Evolutionary conservation across 2,113 vertebrate genomes (phyloP).

Genomic region (Myotis davidii): DNA sequence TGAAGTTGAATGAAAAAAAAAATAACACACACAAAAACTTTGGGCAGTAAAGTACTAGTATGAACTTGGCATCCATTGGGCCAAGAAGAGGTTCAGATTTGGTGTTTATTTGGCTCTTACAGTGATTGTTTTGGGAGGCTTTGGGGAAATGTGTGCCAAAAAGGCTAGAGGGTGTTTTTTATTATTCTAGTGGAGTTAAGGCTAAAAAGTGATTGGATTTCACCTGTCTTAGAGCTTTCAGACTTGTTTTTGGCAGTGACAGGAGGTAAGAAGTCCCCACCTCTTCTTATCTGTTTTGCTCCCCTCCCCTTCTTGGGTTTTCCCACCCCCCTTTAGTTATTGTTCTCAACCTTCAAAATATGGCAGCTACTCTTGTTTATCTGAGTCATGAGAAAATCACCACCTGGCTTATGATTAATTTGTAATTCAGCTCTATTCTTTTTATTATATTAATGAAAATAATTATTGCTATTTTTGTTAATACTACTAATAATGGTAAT

Average conservation of each 20-base stretch:
- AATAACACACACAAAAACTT: neutral
- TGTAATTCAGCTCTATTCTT: constrained; percentile 17
- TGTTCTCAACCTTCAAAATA: neutral
- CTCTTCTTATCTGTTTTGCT: neutral
- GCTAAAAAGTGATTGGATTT: constrained; percentile 66
- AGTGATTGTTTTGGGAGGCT: constrained; percentile 67
- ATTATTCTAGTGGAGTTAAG: constrained; percentile 66
- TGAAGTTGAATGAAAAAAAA: neutral
- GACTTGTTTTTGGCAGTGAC: constrained; percentile 55
- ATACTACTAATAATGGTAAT: neutral
- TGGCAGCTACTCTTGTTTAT: constrained; percentile 23
- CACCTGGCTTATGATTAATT: neutral
- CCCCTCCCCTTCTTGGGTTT: neutral
- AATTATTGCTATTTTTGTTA: neutral
- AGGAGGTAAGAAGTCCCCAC: neutral
- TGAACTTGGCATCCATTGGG: constrained; percentile 45
- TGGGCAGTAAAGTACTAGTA: neutral
- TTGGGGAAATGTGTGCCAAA: constrained; percentile 46
- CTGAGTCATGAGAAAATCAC: constrained; percentile 23
- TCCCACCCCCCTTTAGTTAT: neutral
- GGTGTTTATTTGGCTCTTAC: constrained; percentile 60
- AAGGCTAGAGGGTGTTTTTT: constrained; percentile 55
- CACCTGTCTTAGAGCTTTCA: constrained; percentile 63
- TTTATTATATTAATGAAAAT: constrained; percentile 36
- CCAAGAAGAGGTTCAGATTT: constrained; percentile 36